Evolutionary conservation across 2,888 invertebrate genomes (phyloP).

Genomic region (Bugula neritina): DNA sequence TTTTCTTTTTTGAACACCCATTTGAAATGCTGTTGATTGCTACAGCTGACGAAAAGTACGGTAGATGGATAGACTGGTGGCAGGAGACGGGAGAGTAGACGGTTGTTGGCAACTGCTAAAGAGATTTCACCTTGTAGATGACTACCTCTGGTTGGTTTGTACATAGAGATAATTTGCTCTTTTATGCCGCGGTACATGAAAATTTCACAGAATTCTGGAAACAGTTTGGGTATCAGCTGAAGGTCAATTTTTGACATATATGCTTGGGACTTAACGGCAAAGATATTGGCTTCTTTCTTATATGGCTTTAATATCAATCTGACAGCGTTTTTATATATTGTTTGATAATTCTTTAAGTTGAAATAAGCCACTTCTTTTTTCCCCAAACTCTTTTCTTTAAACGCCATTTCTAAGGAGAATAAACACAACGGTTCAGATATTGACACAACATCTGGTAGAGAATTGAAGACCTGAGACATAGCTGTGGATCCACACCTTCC

Average conservation of each 20-base stretch:
- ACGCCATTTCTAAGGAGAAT: not conserved
- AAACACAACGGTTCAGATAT: not conserved
- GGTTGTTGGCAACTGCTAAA: not conserved
- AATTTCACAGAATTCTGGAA: not conserved
- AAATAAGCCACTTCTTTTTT: not conserved
- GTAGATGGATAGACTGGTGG: slow-evolving; percentile 29
- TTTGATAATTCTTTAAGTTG: not conserved
- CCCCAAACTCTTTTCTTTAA: not conserved
- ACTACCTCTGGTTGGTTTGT: not conserved
- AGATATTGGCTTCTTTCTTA: not conserved
- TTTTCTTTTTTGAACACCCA: not conserved
- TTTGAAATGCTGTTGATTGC: not conserved
- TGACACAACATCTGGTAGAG: slow-evolving; percentile 2
- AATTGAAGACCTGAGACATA: not conserved
- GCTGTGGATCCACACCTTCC: not conserved
- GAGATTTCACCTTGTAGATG: not conserved
- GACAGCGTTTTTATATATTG: not conserved
- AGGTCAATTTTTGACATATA: not conserved
- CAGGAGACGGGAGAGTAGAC: not conserved
- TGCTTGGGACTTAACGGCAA: not conserved
- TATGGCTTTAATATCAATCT: not conserved
- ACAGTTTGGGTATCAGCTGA: not conserved
- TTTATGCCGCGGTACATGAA: not conserved
- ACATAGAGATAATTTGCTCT: slow-evolving; percentile 2
- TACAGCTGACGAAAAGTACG: not conserved